Conservation (phyloP, 1,140 invertebrate genomes). For the Anoplolepis gracilipes region DNA sequence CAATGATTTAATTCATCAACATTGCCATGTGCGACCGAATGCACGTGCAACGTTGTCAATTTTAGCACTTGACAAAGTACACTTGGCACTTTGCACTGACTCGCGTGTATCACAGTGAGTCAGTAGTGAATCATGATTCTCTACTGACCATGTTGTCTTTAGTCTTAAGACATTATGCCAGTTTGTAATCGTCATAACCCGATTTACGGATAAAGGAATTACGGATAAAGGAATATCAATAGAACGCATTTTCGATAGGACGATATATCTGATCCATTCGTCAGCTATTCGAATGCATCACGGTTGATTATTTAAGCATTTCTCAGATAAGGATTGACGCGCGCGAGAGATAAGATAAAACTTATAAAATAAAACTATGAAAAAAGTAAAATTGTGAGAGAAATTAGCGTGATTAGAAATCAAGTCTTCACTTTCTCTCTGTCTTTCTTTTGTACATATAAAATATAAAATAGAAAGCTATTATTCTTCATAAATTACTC, state of each 20-base stretch:
- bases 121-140: slow-evolving; percentile 56
- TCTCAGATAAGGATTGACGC: slow-evolving; percentile 1
- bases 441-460: not conserved
- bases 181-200: slow-evolving; percentile 63
- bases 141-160: slow-evolving; percentile 35
- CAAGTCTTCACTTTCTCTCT: not conserved
- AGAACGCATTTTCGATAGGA: slow-evolving; percentile 33
- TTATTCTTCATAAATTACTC: slow-evolving; percentile 6
- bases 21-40: slow-evolving; percentile 8
- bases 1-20: slow-evolving; percentile 44
- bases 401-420: no score
- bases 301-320: not conserved
- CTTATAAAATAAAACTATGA: no score
- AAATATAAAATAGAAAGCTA: not conserved
- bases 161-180: slow-evolving; percentile 40
- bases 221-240: slow-evolving; percentile 40
- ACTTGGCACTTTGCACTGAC: slow-evolving; percentile 54
- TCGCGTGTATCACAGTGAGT: slow-evolving; percentile 57
- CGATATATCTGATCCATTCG: slow-evolving; percentile 28
- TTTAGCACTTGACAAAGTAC: slow-evolving; percentile 55
- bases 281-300: not conserved
- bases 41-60: slow-evolving; percentile 55
- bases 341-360: not conserved
- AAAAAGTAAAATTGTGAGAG: no score
- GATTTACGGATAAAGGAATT: slow-evolving; percentile 57